Conservation (phyloP, 1,140 invertebrate genomes). For the Caenorhabditis remanei region DNA sequence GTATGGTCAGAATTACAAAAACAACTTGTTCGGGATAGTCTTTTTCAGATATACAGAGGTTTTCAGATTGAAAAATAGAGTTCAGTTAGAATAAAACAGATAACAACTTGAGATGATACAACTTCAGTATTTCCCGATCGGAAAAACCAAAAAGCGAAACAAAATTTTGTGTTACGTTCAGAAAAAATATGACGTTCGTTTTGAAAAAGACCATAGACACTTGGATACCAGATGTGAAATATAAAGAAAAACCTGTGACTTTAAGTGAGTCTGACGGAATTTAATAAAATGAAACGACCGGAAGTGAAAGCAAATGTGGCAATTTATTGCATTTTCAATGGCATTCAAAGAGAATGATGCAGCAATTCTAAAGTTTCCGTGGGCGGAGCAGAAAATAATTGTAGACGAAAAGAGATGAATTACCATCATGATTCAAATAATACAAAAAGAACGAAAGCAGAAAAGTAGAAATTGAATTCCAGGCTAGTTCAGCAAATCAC, state of each 20-base stretch:
- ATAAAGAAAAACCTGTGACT: conserved; percentile 6
- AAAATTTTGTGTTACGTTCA: not conserved
- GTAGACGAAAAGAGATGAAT: too few relatives aligned
- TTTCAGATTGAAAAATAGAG: too few relatives aligned
- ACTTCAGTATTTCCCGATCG: not conserved
- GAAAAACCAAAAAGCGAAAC: not conserved
- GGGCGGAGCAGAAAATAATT: not conserved
- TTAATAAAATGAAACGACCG: conserved; percentile 38
- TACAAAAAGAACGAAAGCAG: not conserved
- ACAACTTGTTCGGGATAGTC: too few relatives aligned
- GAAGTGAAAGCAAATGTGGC: conserved; percentile 8
- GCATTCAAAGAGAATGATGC: not conserved
- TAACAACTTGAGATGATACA: too few relatives aligned
- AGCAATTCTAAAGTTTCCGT: not conserved
- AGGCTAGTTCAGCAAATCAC: too few relatives aligned
- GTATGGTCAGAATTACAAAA: too few relatives aligned
- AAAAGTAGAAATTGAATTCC: too few relatives aligned
- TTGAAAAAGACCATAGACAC: not conserved
- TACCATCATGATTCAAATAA: too few relatives aligned
- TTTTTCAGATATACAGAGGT: too few relatives aligned
- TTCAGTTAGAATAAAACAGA: too few relatives aligned
- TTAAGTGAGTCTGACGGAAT: conserved; percentile 5
- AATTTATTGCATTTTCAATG: conserved; percentile 35
- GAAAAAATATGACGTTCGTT: not conserved
- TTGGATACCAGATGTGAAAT: conserved; percentile 13